Percentiles rank a stretch among this genome's conserved stretches.
Conservation (phyloP, 2,888 invertebrate species). For the Pyrocoelia pectoralis region DNA sequence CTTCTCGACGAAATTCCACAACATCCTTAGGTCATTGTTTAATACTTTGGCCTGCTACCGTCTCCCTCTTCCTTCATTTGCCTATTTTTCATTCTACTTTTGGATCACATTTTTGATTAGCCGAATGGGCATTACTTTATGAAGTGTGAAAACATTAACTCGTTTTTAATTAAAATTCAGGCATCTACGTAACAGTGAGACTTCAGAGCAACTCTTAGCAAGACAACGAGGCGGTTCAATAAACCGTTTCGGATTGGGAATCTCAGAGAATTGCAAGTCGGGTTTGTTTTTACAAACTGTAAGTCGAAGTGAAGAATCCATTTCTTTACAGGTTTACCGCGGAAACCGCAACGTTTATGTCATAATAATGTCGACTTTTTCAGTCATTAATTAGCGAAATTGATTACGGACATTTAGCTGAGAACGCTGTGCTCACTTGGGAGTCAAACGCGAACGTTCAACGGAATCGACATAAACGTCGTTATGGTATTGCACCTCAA, state of each 20-base stretch:
- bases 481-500: conserved; percentile 60
- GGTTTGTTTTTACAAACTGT: conserved; percentile 54
- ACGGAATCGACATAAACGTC: conserved; percentile 53
- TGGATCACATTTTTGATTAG: too few relatives aligned
- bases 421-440: conserved; percentile 52
- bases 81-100: too few relatives aligned
- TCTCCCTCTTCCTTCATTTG: too few relatives aligned
- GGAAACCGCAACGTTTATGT: too few relatives aligned
- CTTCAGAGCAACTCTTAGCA: too few relatives aligned
- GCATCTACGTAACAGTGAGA: too few relatives aligned
- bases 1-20: too few relatives aligned
- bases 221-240: conserved; percentile 37
- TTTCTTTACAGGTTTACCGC: neutral
- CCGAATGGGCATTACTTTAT: too few relatives aligned
- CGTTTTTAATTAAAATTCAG: too few relatives aligned
- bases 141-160: too few relatives aligned
- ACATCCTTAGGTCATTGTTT: too few relatives aligned
- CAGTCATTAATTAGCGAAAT: neutral
- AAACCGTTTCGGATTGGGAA: conserved; percentile 61
- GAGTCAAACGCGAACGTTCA: conserved; percentile 45
- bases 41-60: too few relatives aligned
- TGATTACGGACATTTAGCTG: conserved; percentile 32
- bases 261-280: conserved; percentile 61
- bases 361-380: neutral
- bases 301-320: neutral